Base-by-base conservation (phyloP, 1,140 invertebrate genomes). In the Orius insidiosus region DNA sequence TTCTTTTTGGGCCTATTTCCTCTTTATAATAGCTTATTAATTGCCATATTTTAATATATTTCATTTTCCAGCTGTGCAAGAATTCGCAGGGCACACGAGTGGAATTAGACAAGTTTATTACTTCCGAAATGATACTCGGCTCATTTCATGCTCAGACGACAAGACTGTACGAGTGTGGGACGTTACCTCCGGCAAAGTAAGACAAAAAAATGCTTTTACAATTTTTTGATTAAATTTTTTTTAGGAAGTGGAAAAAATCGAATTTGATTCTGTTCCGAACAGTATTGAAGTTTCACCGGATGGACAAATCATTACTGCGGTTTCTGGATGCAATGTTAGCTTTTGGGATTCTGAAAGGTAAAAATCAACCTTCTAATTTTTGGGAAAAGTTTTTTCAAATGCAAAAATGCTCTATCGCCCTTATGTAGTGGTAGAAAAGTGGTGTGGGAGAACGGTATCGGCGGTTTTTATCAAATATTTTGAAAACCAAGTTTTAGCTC, bases 131-230 rank as follows among this genome's bases (percentile, higher is more conserved):
- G 81, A 85, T 53, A 79, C 78, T 39, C 72, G 74, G 52, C 69
- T 96, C 40, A 72, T 94, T 2, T 88, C 85, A 54, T 88, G 85
- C 56, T 84, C 85, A 30, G 90, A 96, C 62, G 92, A 96, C 60
- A 84, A 85, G 61, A 86, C 84, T 1, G 65, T 93, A 48, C 69
- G 87, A 45, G 71, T 88, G 13, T 92, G 85, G 85, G 84, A 92
- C 58, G 69, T 74, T 52, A 70, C 64, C 51, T 78, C 71, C 48
- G 76, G 78, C 49, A 63, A 75, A 64, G 74, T 76, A 41, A 41
- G 14, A 41, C n/a, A 6, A 14, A 39, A 8, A 7, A 39, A 39
- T 9, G 14, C 9, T 39, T 39, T 6, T 47, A 9, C n/a, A 7
- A 9, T 19, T 46, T 31, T 11, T 16, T 32, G 5, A 5, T 10